Conservation (phyloP, 2,113 vertebrate species). For the Cygnus atratus region DNA sequence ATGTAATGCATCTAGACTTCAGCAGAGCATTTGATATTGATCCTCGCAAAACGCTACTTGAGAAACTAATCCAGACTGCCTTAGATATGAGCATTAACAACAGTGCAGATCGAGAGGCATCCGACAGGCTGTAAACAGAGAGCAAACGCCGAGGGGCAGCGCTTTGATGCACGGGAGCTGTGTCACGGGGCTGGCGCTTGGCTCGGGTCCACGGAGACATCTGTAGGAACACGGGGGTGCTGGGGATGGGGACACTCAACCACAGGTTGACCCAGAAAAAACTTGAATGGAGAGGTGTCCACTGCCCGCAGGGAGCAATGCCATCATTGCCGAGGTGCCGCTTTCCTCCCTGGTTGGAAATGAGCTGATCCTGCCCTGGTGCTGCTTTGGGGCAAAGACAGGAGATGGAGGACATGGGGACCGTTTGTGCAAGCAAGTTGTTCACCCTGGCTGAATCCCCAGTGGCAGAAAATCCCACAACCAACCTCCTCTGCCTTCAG, state of each 20-base stretch:
- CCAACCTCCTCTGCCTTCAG: not conserved
- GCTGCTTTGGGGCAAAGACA: not conserved
- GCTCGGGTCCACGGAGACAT: not conserved
- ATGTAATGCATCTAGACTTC: not conserved
- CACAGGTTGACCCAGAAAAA: accelerated
- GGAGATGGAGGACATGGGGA: not conserved
- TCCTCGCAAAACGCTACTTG: conserved; percentile 33
- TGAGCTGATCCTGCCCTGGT: accelerated
- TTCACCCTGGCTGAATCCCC: not conserved
- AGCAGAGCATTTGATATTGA: conserved; percentile 41
- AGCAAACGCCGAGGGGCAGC: not conserved
- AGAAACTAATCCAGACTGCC: conserved; percentile 8
- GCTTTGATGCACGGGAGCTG: not conserved
- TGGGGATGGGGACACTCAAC: not conserved
- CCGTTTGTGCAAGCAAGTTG: not conserved
- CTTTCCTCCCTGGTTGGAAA: not conserved
- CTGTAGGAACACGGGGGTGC: not conserved
- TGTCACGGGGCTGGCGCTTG: accelerated
- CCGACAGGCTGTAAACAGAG: not conserved
- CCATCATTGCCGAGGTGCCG: accelerated
- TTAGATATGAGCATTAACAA: conserved; percentile 1
- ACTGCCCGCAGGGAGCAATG: accelerated
- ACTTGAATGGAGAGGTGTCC: accelerated
- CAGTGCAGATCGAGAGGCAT: not conserved
- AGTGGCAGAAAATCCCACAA: accelerated